Base-by-base conservation (phyloP, 2,888 invertebrate genomes). In the Diarsia brunnea region DNA sequence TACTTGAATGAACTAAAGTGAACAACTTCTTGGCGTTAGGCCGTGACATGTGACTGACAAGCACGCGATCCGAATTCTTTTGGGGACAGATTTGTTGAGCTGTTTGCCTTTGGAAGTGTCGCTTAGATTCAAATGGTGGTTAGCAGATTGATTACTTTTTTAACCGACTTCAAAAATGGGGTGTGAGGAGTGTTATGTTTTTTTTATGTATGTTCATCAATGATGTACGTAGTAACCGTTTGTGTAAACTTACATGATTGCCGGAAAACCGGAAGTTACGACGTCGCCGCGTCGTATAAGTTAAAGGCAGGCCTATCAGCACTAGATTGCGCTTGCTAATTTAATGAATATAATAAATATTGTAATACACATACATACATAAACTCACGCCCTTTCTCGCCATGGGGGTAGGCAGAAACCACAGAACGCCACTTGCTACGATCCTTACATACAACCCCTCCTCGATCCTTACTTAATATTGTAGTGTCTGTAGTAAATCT, bases 1-100 rank as follows among this genome's bases (percentile, higher is more conserved):
- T 76, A 68, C 49, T 72, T 84, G 77, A 82, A 79, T 78, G 82
- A 75, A 78, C 61, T 53, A 60, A 55, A 68, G n/a, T 69, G 21
- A 38, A 38, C 8, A 38, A 68, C 49, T 68, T 65, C 45, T 8
- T 38, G 55, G 80, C 55, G 38, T 55, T 75, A 66, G 72, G 49
- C 61, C 31, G 47, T 82, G 51, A 79, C 67, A 64, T 55, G 24
- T 79, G 71, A 61, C 60, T 27, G 66, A 63, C 53, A 49, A 43
- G 38, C 82, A 82, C 79, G 83, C 75, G 68, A 83, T 65, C 53
- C 14, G 24, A 27, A 64, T 67, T 63, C 27, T 55, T 71, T 61
- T 61, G 16, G 43, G 19, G n/a, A 66, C 51, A 24, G 31, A 67
- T 76, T 75, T 60, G 49, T 76, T n/a, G 16, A 51, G 14, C 10